Evolutionary conservation across 2,797 vertebrate genomes (phyloP).

Genomic region (Gymnopithys bicolor): DNA sequence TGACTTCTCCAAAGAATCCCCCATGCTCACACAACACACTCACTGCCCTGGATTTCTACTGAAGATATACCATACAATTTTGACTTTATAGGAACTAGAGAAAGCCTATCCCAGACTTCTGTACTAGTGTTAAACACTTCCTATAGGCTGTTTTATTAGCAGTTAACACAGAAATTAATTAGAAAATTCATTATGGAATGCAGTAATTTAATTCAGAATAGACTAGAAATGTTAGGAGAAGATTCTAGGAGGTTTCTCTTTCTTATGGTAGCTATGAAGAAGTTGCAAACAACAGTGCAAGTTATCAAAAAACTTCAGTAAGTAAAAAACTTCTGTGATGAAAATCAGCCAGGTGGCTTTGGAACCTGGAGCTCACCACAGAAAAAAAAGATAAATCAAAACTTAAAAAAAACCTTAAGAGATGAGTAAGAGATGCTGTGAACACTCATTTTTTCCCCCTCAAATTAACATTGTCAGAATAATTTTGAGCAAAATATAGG

Average conservation of each 20-base stretch:
- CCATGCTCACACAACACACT: not conserved
- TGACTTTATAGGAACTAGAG: not conserved
- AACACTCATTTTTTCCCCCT: not conserved
- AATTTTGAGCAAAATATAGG: not conserved
- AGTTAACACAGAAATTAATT: slow-evolving; percentile 57
- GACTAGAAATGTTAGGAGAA: not conserved
- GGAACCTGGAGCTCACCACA: not conserved
- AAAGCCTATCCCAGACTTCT: not conserved
- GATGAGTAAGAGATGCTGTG: not conserved
- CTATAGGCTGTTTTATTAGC: not conserved
- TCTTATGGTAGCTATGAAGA: not conserved
- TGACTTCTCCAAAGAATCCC: not conserved
- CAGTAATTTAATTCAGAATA: slow-evolving; percentile 44
- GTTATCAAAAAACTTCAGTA: not conserved
- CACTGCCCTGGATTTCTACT: not conserved
- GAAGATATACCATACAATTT: slow-evolving; percentile 34
- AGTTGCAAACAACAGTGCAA: not conserved
- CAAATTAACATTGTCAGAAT: not conserved
- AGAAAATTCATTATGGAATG: slow-evolving; percentile 24
- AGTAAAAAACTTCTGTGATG: not conserved
- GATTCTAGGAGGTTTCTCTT: not conserved
- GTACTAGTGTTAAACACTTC: not conserved
- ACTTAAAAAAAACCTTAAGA: not conserved
- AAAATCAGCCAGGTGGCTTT: not conserved
- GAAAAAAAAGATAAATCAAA: not conserved